Evolutionary conservation across 2,797 vertebrate species (phyloP), one percentile per base, ranked within the genome.

Genomic region (Acipenser ruthenus): DNA sequence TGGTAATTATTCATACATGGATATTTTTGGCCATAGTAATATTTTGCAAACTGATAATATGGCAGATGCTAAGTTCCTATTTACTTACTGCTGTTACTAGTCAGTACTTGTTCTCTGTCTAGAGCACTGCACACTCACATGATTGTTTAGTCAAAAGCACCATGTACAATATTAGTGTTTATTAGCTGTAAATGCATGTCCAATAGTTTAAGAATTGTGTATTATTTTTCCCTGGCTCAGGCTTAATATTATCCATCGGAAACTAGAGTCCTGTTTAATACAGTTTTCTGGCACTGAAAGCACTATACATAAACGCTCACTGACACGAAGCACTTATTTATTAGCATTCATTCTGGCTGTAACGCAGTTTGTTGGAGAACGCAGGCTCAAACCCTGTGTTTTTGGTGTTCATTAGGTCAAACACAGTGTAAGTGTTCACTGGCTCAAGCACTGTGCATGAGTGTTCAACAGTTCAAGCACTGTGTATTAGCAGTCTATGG

Each of bases 401-500:
- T 37, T 9, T 62, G 37, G 60, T 10, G 60, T 62, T 37, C 60
- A 37, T 62, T 62, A 47, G 60, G 60, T 10, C 18, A 62, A 62
- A 62, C 11, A 12, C 59, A 23, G n/a, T 60, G 59, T 60, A 10
- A 23, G 60, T 37, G 18, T 62, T 23, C 60, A 7, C 15, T 62
- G 60, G 60, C 9, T 62, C 9, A 11, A 58, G 12, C 8, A 13
- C 55, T 58, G 55, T 18, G 18, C 60, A n/a, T 62, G 8, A 62
- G 18, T 18, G 60, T 62, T 62, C 11, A 13, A n/a, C 11, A 8
- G 13, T 8, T 60, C 47, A 11, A 58, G 12, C 7, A 13, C 55
- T 58, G 55, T 18, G 18, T 12, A 62, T 62, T 62, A 62, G 60
- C 9, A 4, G 8, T 23, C 9, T 18, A 62, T 37, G n/a, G 6